Conservation (phyloP, 2,113 vertebrate species). For the Menura novaehollandiae region DNA sequence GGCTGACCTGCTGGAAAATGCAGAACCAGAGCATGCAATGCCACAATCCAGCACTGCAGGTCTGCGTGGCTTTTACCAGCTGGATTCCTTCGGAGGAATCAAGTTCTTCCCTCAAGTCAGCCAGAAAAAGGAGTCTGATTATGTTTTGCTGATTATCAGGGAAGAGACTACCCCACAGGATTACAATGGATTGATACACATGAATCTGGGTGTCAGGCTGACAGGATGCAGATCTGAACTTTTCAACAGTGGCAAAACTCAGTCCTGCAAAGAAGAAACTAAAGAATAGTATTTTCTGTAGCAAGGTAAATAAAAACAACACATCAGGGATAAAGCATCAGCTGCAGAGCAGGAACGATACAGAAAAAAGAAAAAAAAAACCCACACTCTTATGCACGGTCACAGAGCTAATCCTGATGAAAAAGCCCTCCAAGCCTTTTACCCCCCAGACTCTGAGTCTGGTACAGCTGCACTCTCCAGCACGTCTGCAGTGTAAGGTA, state of each 20-base stretch:
- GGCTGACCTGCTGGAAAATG: not conserved
- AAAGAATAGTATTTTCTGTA: not conserved
- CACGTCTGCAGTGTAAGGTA: not conserved
- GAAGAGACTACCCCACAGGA: not conserved
- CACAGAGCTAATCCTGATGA: not conserved
- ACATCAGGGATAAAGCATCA: not conserved
- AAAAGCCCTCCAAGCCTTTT: not conserved
- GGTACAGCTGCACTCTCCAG: not conserved
- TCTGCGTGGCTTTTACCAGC: not conserved
- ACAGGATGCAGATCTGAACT: not conserved
- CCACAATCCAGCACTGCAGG: not conserved
- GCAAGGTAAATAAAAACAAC: not conserved
- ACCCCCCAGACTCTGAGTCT: not conserved
- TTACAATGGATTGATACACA: not conserved
- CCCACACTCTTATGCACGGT: no score
- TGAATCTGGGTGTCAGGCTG: not conserved
- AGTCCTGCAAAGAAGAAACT: not conserved
- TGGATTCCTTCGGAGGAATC: not conserved
- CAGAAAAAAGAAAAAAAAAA: not conserved
- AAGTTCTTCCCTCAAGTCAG: not conserved
- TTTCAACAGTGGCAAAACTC: not conserved
- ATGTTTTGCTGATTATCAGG: not conserved
- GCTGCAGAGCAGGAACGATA: not conserved
- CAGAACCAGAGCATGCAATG: not conserved
- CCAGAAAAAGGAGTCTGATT: not conserved